Base-by-base conservation (phyloP, 2,888 invertebrate genomes). In the Synergus laeviventris region DNA sequence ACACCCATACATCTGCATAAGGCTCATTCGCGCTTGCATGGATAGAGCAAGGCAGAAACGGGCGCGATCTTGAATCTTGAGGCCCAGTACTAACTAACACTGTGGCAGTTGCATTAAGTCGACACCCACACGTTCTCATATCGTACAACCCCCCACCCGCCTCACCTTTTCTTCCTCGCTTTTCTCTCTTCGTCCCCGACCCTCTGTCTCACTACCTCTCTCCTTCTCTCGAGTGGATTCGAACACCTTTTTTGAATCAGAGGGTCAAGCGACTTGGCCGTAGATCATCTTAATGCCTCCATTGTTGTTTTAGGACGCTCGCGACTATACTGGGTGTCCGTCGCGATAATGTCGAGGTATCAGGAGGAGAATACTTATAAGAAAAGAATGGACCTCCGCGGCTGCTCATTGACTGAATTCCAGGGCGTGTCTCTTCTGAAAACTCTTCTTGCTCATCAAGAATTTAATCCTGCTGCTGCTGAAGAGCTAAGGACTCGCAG, bases 241-340 rank as follows among this genome's bases (percentile, higher is more conserved):
- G 87, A 89, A 89, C 89, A 89, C 89, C 89, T 89, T 89, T 89
- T 88, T 88, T 88, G 88, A 89, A 89, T 89, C 87, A 87, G 88
- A 87, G 89, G 89, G 89, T 89, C 89, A 89, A 89, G 89, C 88
- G 87, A 89, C 87, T 88, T 85, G 87, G 87, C 87, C 88, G 89
- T 89, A 89, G 89, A 89, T 89, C 89, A 89, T 89, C 89, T 89
- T 89, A 89, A 89, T 89, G 89, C 89, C 88, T 88, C 89, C 89
- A 89, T 89, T 89, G 89, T 89, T 89, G 89, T 89, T 89, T 89
- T 89, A 89, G 89, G 89, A 89, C 87, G 87, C 85, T 85, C 84
- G 84, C 84, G 86, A 85, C 84, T 87, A 86, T 88, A 87, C 87
- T 83, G 86, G 86, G 87, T 88, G 87, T 88, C 84, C 84, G 83